Evolutionary conservation across 92 coral and sea anemone species (phyloP), one percentile per base, ranked within the genome.

Genomic region (Zoanthus gigantus): DNA sequence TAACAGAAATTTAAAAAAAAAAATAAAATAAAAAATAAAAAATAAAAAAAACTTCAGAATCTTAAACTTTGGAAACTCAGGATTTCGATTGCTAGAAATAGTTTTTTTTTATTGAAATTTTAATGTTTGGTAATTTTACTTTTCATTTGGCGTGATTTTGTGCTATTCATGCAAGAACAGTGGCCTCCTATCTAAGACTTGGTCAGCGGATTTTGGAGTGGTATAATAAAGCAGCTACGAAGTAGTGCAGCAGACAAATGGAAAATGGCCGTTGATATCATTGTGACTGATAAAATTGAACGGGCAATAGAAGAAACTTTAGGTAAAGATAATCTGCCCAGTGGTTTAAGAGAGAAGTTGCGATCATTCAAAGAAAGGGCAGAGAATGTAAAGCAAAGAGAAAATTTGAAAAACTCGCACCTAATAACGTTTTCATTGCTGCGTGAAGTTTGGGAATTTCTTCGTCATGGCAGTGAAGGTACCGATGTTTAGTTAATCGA

Each of bases 261-360:
- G 88, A 92, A 90, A 32, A 96, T 96, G 98, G 96, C 94, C 91
- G 92, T 94, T 69, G 92, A 96, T 58, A 88, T 96, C 7, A 67
- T 87, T 5, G 71, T 95, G 15, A 97, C 98, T 14, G 80, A 76
- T 77, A 80, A 72, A 67, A 90, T 97, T 31, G 92, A 83, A 90
- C 78, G 87, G 42, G 91, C 96, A 50, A 90, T 97, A 14, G 50
- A 42, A 42, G 84, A 95, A 14, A 96, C 91, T 11, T 72, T 92
- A 74, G 68, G 34, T 16, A 29, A 79, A 16, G 86, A 89, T n/a
- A 75, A 85, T 18, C 72, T 92, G 28, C 83, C 99, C 69, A 54
- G 30, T 9, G 7, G 11, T 9, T 30, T 74, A 11, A 65, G 50
- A 30, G 44, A 60, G 53, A 74, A 54, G 42, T 16, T 74, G 5